Conservation (phyloP, 1,140 invertebrate genomes). For the Drosophila chauvacae region DNA sequence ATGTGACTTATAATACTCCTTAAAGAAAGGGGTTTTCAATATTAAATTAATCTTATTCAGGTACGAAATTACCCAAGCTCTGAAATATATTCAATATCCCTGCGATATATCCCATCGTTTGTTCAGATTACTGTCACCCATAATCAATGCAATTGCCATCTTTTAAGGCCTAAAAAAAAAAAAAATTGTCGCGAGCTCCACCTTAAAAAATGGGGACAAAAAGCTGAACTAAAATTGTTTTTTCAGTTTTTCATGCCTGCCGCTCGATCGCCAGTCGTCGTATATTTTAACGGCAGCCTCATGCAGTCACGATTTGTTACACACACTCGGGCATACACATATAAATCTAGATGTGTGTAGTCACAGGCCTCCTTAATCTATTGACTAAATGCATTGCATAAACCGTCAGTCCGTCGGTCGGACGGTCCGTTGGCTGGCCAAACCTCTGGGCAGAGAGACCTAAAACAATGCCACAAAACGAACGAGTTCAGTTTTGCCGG, state of each 20-base stretch:
- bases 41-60: too few relatives aligned
- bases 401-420: slow-evolving; percentile 27
- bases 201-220: slow-evolving; percentile 66
- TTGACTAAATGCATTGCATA: slow-evolving; percentile 71
- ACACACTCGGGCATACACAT: slow-evolving; percentile 37
- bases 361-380: slow-evolving; percentile 65
- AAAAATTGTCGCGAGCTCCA: slow-evolving; percentile 64
- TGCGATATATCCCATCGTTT: slow-evolving; percentile 11
- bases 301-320: slow-evolving; percentile 77
- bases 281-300: slow-evolving; percentile 79
- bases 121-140: slow-evolving; percentile 9
- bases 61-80: too few relatives aligned
- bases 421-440: slow-evolving; percentile 14
- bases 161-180: slow-evolving; percentile 37
- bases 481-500: slow-evolving; percentile 51
- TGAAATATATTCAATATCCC: not conserved
- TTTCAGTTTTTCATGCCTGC: slow-evolving; percentile 44
- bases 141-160: slow-evolving; percentile 37
- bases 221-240: slow-evolving; percentile 30
- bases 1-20: not conserved
- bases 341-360: slow-evolving; percentile 48
- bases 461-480: slow-evolving; percentile 62
- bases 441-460: slow-evolving; percentile 44
- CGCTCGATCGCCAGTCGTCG: slow-evolving; percentile 50
- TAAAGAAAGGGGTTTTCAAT: not conserved